Base-by-base conservation (phyloP, 2,888 invertebrate genomes). In the Drosophila aldrichi region DNA sequence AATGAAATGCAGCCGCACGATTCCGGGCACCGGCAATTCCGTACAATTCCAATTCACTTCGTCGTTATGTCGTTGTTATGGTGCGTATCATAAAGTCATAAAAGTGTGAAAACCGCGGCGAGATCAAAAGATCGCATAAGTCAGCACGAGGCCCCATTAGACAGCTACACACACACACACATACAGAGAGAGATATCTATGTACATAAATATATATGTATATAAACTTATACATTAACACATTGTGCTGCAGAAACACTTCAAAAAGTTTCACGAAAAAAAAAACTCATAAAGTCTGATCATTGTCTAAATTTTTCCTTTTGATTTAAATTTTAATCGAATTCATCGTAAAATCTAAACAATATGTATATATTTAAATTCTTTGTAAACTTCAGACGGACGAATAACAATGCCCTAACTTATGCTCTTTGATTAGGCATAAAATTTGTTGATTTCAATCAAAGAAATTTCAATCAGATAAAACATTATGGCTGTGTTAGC, bases 81-180 rank as follows among this genome's bases (percentile, higher is more conserved):
- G 70, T 48, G 58, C 70, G 82, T 79, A 75, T 88, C 90, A 85
- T 89, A 85, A 90, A 88, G 36, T 74, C 83, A 86, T 80, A 86
- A 89, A 86, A 71, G 83, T 89, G 79, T 86, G 78, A 89, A 83
- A 83, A 71, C 60, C 40, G 68, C 90, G 86, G 85, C 74, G 44
- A 89, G 83, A 86, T 86, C 88, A 89, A 86, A 86, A 74, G 18
- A 40, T 40, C 5, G 36, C 38, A 25, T 55, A 44, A 54, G 36
- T 46, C 62, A 49, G 46, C 57, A n/a, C 43, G 49, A 58, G 43
- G 36, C 51, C 25, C 20, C 18, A 58, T 20, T 48, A 38, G 48
- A 29, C 16, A 49, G 18, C 18, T 18, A 18, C 1, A 12, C 6
- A 49, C 8, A 43, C 22, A 44, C 4, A 7, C 5, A 10, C 1